Evolutionary conservation across 2,888 invertebrate species (phyloP), one percentile per base, ranked within the genome.

Genomic region (Drosophila colorata): DNA sequence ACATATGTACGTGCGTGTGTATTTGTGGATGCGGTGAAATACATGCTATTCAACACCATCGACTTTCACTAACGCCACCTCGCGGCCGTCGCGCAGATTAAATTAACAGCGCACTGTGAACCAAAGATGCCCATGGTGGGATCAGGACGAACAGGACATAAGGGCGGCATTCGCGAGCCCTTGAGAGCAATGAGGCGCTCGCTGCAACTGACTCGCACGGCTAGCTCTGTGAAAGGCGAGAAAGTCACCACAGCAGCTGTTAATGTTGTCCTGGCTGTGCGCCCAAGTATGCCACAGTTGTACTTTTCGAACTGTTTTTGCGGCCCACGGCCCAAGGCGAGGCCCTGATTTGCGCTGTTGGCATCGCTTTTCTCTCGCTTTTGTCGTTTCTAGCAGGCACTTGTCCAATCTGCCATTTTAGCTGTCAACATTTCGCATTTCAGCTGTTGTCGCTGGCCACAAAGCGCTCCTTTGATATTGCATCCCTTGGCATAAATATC

Each of bases 1-100:
- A 59, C 35, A 53, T 59, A 57, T 14, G 37, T 23, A 20, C 23
- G 20, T 37, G 49, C 51, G 64, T 16, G 38, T 52, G 61, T 61
- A 59, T 18, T 37, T 43, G 72, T 69, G 38, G 40, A 73, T 71
- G 78, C 78, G 80, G 78, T 79, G 74, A 85, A 82, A 73, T 76
- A 71, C 69, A 61, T 20, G 76, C 59, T 75, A 75, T 70, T 83
- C 77, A 81, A 75, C 85, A 79, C 69, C 71, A 70, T 48, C 47
- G 68, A 74, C 67, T 72, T 69, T 65, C 69, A 88, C 66, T 74
- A 90, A 82, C 90, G 89, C 91, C 92, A 91, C 80, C 91, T 91
- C 80, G 88, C 88, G 92, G 89, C 79, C 80, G 80, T 80, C 70
- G 82, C 60, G 57, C 61, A 87, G 86, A 91, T 91, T 90, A 90